A percentile compares a stretch with the other conserved stretches of the same genome.
These are phyloP conservation scores for Drosophila buzzatii DNA, from an alignment of 2,888 invertebrate genomes.

Conservation along the genomic window DNA sequence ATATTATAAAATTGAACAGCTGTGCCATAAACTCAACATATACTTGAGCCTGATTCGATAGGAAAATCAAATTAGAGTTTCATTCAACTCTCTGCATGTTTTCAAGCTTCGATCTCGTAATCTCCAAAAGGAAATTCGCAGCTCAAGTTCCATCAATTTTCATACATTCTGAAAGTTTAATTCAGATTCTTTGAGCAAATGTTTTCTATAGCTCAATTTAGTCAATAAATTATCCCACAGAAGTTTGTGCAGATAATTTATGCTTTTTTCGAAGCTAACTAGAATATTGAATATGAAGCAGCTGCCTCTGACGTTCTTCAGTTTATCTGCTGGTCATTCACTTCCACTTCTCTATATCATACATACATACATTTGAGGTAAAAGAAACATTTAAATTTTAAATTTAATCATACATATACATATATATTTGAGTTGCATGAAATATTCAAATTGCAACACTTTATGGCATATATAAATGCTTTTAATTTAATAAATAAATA, in stretches of 20 bases:
- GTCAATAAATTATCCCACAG: not conserved
- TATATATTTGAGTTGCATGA: too few relatives aligned
- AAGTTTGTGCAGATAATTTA: not conserved
- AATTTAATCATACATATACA: too few relatives aligned
- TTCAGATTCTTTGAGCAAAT: not conserved
- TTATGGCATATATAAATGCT: too few relatives aligned
- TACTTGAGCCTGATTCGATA: not conserved
- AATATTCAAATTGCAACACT: too few relatives aligned
- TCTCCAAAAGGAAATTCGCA: not conserved
- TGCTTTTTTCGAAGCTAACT: not conserved
- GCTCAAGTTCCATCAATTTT: not conserved
- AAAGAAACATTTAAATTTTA: too few relatives aligned
- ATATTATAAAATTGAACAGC: too few relatives aligned
- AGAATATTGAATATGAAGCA: not conserved
- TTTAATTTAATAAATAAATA: too few relatives aligned
- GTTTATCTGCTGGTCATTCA: constrained; percentile 1
- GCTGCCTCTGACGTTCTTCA: not conserved
- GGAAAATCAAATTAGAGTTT: not conserved
- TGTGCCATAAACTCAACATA: too few relatives aligned
- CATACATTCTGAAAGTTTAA: not conserved
- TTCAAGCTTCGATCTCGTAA: too few relatives aligned
- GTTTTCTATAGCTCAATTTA: not conserved
- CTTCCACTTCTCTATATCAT: not conserved
- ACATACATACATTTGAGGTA: too few relatives aligned
- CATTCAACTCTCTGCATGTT: too few relatives aligned